Percentiles rank a stretch among this genome's conserved stretches.
These are phyloP conservation scores for Merluccius polli DNA, from an alignment of 2,797 vertebrate species.

Conservation along the genomic window DNA sequence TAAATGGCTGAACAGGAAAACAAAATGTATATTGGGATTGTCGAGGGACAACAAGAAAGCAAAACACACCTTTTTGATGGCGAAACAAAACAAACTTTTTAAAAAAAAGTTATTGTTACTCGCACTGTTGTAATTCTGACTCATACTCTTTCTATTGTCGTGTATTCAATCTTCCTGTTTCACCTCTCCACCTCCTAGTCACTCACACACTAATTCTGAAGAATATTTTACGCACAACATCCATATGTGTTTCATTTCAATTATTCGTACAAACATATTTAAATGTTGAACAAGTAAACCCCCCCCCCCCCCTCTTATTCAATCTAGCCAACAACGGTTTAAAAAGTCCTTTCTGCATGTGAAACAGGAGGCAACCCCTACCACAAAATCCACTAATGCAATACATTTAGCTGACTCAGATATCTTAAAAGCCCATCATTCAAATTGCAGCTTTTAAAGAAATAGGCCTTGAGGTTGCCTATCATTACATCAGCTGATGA, in stretches of 20 bases:
- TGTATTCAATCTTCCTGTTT: neutral
- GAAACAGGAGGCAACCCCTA: neutral
- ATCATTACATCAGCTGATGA: conserved; percentile 69
- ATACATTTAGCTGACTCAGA: conserved; percentile 10
- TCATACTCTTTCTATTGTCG: neutral
- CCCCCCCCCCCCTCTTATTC: neutral
- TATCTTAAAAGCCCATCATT: conserved; percentile 18
- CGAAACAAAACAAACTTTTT: neutral
- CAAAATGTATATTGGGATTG: neutral
- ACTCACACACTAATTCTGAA: neutral
- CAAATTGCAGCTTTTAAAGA: conserved; percentile 35
- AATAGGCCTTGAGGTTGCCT: conserved; percentile 60
- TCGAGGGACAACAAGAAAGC: neutral
- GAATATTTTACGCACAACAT: neutral
- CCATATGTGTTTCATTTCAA: neutral
- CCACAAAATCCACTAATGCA: conserved; percentile 8
- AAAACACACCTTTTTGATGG: neutral
- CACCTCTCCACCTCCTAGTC: conserved; percentile 1
- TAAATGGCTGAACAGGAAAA: neutral
- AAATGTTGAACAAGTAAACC: neutral
- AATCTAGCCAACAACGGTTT: neutral
- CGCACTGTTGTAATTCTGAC: neutral
- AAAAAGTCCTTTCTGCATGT: neutral
- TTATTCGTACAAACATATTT: neutral
- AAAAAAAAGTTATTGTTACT: neutral